Percentiles rank a stretch among this genome's conserved stretches.
Conservation (phyloP, 2,113 vertebrate genomes). For the Myodes glareolus region DNA sequence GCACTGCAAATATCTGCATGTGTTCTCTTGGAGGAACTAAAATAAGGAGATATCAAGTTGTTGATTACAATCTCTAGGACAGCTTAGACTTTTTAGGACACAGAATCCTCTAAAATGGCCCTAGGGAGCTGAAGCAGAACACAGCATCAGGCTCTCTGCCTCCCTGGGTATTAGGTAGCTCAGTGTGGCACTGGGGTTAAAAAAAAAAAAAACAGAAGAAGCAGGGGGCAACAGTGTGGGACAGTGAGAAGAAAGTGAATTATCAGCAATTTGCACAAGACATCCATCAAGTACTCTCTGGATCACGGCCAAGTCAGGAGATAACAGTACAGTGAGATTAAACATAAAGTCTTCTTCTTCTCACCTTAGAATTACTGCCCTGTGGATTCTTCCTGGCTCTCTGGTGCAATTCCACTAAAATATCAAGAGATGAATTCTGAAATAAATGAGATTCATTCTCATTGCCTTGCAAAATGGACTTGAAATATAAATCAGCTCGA, state of each 20-base stretch:
- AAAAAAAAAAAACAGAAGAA: neutral
- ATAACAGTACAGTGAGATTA: neutral
- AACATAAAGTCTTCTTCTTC: neutral
- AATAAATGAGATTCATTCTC: conserved; percentile 59
- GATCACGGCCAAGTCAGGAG: neutral
- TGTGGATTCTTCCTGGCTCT: neutral
- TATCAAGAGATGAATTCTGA: neutral
- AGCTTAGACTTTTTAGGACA: neutral
- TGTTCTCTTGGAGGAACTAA: neutral
- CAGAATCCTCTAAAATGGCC: neutral
- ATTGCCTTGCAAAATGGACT: neutral
- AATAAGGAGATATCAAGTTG: neutral
- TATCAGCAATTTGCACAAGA: neutral
- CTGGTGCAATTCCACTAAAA: neutral
- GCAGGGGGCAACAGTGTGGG: neutral
- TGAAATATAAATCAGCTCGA: neutral
- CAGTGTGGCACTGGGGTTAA: neutral
- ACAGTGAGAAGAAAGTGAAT: neutral
- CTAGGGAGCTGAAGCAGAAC: neutral
- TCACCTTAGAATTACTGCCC: neutral
- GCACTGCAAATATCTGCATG: conserved; percentile 30
- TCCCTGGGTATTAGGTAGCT: neutral
- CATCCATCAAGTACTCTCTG: neutral
- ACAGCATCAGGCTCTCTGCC: neutral
- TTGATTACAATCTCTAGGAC: neutral